phyloP scores from a whole-genome alignment of 2,797 vertebrate genomes.

The Bradypodion pumilum region DNA sequence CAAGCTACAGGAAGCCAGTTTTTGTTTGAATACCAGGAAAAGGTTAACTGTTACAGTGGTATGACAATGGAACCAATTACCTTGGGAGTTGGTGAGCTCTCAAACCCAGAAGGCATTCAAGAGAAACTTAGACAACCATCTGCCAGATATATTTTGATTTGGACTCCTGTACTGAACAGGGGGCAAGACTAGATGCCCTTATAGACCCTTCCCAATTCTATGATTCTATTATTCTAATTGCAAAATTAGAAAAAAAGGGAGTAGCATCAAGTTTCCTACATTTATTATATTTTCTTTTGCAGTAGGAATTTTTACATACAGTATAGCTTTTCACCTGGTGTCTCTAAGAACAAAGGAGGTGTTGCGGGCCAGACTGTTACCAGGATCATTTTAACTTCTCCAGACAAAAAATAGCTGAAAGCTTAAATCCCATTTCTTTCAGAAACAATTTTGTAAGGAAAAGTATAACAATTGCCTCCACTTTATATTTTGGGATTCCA shows the following conservation, averaged over 20 bases:
- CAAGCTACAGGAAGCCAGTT: too few relatives aligned
- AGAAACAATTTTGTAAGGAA: background rate
- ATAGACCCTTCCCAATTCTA: too few relatives aligned
- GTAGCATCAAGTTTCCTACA: background rate
- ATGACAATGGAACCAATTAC: too few relatives aligned
- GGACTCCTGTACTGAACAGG: too few relatives aligned
- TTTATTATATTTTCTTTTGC: background rate
- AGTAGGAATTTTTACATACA: background rate
- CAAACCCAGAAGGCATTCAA: too few relatives aligned
- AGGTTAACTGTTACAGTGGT: too few relatives aligned
- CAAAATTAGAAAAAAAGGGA: background rate
- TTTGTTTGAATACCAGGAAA: too few relatives aligned
- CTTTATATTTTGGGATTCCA: background rate
- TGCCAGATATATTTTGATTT: too few relatives aligned
- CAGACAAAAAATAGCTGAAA: background rate
- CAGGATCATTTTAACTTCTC: background rate
- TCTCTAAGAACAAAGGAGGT: background rate
- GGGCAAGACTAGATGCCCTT: too few relatives aligned
- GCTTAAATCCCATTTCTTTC: conserved; percentile 1
- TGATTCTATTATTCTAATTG: too few relatives aligned
- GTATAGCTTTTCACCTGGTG: background rate
- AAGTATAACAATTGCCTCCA: conserved; percentile 6
- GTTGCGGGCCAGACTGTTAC: background rate
- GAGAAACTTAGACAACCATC: too few relatives aligned
- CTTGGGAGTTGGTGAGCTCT: too few relatives aligned